Evolutionary conservation across 2,888 invertebrate genomes (phyloP).

Genomic region (Apamea epomidion): DNA sequence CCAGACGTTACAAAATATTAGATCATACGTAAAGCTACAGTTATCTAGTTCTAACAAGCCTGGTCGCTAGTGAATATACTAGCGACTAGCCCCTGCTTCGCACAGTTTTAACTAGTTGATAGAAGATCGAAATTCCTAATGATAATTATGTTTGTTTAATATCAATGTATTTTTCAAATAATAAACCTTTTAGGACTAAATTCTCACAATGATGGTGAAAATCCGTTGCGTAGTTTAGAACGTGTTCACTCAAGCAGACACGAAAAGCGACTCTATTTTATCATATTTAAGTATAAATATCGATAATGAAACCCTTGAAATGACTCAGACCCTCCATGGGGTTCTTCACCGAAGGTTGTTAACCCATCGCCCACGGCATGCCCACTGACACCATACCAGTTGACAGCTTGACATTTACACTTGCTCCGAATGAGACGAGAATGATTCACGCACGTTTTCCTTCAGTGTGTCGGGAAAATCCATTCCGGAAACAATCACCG

Average conservation of each 20-base stretch:
- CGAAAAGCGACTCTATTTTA: background rate
- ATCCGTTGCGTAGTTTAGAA: background rate
- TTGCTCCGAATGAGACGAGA: slow-evolving; percentile 3
- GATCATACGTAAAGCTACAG: no score
- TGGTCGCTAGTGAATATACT: no score
- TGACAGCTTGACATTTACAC: slow-evolving; percentile 29
- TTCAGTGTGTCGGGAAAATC: slow-evolving; percentile 34
- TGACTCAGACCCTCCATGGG: slow-evolving; percentile 33
- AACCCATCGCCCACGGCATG: slow-evolving; percentile 45
- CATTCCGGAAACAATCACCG: slow-evolving; percentile 17
- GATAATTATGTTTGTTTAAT: no score
- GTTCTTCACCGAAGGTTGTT: slow-evolving; percentile 20
- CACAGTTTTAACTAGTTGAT: background rate
- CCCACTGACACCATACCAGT: slow-evolving; percentile 45
- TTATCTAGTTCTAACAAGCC: background rate
- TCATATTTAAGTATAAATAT: background rate
- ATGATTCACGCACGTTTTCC: slow-evolving; percentile 41
- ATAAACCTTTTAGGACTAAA: background rate
- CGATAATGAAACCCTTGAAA: background rate
- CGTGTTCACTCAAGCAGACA: background rate
- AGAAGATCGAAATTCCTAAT: background rate
- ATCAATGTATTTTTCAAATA: background rate
- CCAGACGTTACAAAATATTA: background rate
- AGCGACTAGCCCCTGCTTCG: background rate
- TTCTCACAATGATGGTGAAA: background rate